A percentile compares a stretch with the other conserved stretches of the same genome.
These are phyloP conservation scores for Leucophenga montana DNA, from an alignment of 2,888 invertebrate genomes.

Conservation along the genomic window DNA sequence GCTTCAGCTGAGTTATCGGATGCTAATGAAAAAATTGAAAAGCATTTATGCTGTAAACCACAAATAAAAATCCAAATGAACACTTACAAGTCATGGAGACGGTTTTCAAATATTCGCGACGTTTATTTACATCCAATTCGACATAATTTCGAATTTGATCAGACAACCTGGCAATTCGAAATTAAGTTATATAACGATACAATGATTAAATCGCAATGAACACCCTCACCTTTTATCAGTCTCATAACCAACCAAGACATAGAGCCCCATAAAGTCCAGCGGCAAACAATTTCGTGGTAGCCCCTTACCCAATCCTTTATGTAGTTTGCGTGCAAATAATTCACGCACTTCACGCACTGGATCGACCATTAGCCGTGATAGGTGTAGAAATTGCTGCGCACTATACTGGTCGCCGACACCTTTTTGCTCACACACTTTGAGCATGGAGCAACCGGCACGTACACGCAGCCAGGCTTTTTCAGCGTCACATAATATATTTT, in stretches of 20 bases:
- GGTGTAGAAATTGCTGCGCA: slow-evolving; percentile 94
- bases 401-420: slow-evolving; percentile 96
- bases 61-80: background rate
- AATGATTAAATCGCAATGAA: background rate
- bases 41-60: background rate
- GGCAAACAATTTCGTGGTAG: slow-evolving; percentile 93
- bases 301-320: slow-evolving; percentile 88
- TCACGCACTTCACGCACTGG: slow-evolving; percentile 88
- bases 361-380: slow-evolving; percentile 91
- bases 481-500: slow-evolving; percentile 83
- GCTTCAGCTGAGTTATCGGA: slow-evolving; percentile 69
- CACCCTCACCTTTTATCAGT: slow-evolving; percentile 81
- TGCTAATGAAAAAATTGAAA: slow-evolving; percentile 42
- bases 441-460: slow-evolving; percentile 94
- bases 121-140: slow-evolving; percentile 89
- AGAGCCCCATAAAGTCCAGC: slow-evolving; percentile 96
- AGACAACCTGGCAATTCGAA: slow-evolving; percentile 57
- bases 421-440: slow-evolving; percentile 97
- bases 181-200: slow-evolving; percentile 65
- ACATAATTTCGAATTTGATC: slow-evolving; percentile 84
- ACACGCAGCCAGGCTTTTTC: slow-evolving; percentile 95
- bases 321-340: slow-evolving; percentile 90
- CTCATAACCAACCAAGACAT: slow-evolving; percentile 92
- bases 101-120: slow-evolving; percentile 92
- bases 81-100: slow-evolving; percentile 77